A percentile compares a stretch with the other conserved stretches of the same genome.
phyloP scores from a whole-genome alignment of 2,888 invertebrate species.

The Pristionchus maxplancki region DNA sequence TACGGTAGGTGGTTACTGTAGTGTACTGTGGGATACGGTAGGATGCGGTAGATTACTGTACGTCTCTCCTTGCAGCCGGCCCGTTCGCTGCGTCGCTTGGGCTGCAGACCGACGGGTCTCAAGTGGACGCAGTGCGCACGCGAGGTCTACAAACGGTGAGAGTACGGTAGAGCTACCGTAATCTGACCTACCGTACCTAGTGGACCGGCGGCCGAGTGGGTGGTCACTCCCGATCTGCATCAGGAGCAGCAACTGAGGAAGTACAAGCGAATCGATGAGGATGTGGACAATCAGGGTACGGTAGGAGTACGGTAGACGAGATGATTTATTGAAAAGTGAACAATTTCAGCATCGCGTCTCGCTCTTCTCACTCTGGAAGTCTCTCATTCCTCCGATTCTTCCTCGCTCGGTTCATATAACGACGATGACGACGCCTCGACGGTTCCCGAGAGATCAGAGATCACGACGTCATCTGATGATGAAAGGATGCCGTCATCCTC shows the following conservation, averaged over 20 bases:
- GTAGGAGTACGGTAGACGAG: background rate
- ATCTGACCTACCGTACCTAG: background rate
- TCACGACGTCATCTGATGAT: background rate
- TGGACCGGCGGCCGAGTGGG: background rate
- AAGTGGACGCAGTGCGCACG: slow-evolving; percentile 11
- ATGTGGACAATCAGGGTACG: background rate
- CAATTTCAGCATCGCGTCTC: background rate
- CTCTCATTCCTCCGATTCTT: background rate
- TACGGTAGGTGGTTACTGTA: background rate
- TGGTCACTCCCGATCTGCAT: background rate
- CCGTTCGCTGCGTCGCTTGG: background rate
- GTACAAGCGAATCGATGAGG: background rate
- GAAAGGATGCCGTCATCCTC: background rate
- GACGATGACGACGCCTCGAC: slow-evolving; percentile 6
- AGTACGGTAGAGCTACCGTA: background rate
- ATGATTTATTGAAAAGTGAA: background rate
- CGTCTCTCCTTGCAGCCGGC: background rate
- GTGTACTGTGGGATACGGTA: background rate
- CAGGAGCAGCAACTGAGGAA: slow-evolving; percentile 3
- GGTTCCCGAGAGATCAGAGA: slow-evolving; percentile 11
- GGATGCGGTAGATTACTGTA: background rate
- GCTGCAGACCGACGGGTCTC: background rate
- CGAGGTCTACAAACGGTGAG: slow-evolving; percentile 28
- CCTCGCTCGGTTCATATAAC: background rate
- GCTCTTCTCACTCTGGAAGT: background rate